A percentile compares a stretch with the other conserved stretches of the same genome.
phyloP scores from a whole-genome alignment of 2,888 invertebrate species.

The Ectobius pallidus region DNA sequence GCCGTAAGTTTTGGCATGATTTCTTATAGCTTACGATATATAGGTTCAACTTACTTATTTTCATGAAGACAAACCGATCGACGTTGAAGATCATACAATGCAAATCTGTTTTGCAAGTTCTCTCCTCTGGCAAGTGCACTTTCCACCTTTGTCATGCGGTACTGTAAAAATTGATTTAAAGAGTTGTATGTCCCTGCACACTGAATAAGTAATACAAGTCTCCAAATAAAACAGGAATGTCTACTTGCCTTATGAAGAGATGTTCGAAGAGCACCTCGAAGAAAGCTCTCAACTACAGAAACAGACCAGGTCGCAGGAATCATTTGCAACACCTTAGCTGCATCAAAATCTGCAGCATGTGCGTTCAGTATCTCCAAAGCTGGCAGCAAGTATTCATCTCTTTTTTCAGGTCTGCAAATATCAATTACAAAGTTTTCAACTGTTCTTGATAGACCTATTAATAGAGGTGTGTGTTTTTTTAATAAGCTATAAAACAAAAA shows the following conservation, averaged over 20 bases:
- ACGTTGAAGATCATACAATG: slow-evolving; percentile 50
- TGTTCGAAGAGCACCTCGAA: slow-evolving; percentile 53
- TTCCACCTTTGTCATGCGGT: slow-evolving; percentile 50
- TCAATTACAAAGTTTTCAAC: neutral
- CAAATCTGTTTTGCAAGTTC: slow-evolving; percentile 52
- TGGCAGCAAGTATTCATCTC: slow-evolving; percentile 53
- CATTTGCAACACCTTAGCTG: slow-evolving; percentile 51
- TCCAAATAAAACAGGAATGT: too few species aligned
- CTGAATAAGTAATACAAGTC: too few species aligned
- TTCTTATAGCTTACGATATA: too few species aligned
- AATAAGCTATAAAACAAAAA: neutral
- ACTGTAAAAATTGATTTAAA: slow-evolving; percentile 41
- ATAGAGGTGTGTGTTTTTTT: neutral
- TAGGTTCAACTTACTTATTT: slow-evolving; percentile 51
- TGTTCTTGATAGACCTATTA: too few species aligned
- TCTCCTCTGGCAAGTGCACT: slow-evolving; percentile 54
- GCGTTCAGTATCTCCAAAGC: slow-evolving; percentile 56
- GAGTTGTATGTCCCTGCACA: too few species aligned
- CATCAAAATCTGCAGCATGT: slow-evolving; percentile 57
- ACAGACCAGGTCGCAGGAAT: slow-evolving; percentile 58
- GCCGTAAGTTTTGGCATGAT: too few species aligned
- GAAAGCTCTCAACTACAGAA: slow-evolving; percentile 54
- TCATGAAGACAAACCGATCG: slow-evolving; percentile 52
- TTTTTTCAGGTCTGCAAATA: slow-evolving; percentile 47
- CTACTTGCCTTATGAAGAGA: slow-evolving; percentile 52